phyloP scores from a whole-genome alignment of 1,140 invertebrate species.

The Coptotermes formosanus region DNA sequence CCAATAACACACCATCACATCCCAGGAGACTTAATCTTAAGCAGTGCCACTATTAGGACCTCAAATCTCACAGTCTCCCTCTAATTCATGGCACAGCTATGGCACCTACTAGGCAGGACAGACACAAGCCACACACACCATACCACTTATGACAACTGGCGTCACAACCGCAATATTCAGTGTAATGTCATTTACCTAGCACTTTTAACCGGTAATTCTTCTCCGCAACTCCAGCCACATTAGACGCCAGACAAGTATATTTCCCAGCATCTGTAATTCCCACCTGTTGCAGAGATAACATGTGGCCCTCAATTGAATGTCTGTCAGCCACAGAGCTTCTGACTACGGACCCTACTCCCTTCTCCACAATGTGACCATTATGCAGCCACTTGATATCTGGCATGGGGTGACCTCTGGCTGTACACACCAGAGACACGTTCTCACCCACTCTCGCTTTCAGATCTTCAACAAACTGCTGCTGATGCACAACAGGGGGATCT shows the following conservation, averaged over 20 bases:
- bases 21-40: too few species aligned
- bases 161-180: too few species aligned
- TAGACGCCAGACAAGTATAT: slow-evolving; percentile 41
- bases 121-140: too few species aligned
- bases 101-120: too few species aligned
- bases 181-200: slow-evolving; percentile 33
- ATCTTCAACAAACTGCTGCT: slow-evolving; percentile 33
- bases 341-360: background rate
- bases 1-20: too few species aligned
- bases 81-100: too few species aligned
- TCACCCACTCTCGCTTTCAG: slow-evolving; percentile 31
- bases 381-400: slow-evolving; percentile 37
- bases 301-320: background rate
- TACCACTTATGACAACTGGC: too few species aligned
- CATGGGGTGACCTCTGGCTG: slow-evolving; percentile 29
- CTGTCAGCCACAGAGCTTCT: background rate
- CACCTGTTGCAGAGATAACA: background rate
- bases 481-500: slow-evolving; percentile 37
- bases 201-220: slow-evolving; percentile 38
- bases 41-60: too few species aligned
- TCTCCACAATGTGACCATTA: slow-evolving; percentile 36
- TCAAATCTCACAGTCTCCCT: too few species aligned
- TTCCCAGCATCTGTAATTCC: slow-evolving; percentile 36
- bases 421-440: slow-evolving; percentile 29
- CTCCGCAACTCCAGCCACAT: slow-evolving; percentile 41